phyloP scores from a whole-genome alignment of 2,113 vertebrate genomes.

The Sterrhoptilus dennistouni region DNA sequence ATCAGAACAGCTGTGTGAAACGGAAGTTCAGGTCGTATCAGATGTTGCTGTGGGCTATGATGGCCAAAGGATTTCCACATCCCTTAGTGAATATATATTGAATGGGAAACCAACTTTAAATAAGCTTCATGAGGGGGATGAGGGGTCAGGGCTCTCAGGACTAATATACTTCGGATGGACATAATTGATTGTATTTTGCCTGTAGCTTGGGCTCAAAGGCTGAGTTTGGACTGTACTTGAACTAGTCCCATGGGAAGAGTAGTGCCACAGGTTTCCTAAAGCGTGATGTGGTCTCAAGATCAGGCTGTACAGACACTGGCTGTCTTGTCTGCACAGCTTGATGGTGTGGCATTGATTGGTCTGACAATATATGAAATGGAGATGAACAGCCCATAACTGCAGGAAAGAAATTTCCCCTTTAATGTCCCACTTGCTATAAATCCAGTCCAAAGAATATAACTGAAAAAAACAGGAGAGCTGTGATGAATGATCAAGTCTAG shows the following conservation, averaged over 20 bases:
- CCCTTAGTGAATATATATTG: background rate
- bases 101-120: background rate
- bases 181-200: background rate
- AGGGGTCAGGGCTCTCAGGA: background rate
- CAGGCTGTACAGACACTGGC: background rate
- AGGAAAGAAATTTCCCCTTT: background rate
- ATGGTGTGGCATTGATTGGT: accelerated
- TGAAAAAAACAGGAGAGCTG: background rate
- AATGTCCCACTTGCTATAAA: background rate
- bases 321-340: background rate
- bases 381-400: background rate
- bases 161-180: background rate
- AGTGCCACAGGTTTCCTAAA: background rate
- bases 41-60: background rate
- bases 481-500: background rate
- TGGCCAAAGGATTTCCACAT: background rate
- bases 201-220: background rate
- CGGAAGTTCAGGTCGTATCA: background rate
- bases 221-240: background rate
- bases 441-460: background rate
- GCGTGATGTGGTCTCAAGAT: background rate
- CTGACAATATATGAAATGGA: background rate
- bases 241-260: background rate
- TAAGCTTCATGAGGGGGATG: background rate
- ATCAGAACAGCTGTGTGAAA: background rate